These are phyloP conservation scores for Mus pahari DNA, from an alignment of 2,113 vertebrate species.

Conservation along the genomic window DNA sequence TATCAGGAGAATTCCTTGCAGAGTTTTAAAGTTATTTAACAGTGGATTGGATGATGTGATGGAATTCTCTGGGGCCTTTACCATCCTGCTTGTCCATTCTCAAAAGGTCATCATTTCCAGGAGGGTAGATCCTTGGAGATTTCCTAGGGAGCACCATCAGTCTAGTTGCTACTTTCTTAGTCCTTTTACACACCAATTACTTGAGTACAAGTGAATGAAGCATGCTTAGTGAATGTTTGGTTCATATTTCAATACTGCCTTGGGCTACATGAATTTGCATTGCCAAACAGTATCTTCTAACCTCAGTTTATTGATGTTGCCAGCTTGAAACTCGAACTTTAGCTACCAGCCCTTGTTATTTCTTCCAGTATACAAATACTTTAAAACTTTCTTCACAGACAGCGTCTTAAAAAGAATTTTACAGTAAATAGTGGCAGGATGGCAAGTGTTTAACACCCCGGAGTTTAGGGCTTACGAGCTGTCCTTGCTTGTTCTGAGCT, in stretches of 20 bases:
- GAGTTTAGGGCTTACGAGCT: neutral
- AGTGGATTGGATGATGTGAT: neutral
- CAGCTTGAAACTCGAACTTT: neutral
- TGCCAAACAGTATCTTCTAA: neutral
- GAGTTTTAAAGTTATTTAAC: neutral
- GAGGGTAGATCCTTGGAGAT: neutral
- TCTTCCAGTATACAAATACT: neutral
- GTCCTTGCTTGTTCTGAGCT: neutral
- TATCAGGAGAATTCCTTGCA: neutral
- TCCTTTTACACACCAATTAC: neutral
- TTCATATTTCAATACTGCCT: neutral
- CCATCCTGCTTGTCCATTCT: neutral
- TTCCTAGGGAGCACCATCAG: neutral
- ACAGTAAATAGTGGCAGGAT: neutral
- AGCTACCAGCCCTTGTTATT: neutral
- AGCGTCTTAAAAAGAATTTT: conserved; percentile 11
- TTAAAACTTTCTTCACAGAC: neutral
- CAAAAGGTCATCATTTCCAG: neutral
- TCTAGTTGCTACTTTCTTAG: neutral
- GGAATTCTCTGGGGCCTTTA: neutral
- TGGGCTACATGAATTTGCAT: neutral
- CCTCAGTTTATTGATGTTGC: neutral
- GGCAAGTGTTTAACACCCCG: neutral
- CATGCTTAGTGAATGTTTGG: neutral
- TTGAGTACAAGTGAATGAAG: neutral